Conservation (phyloP, 2,113 vertebrate genomes). For the Montifringilla adamsi region DNA sequence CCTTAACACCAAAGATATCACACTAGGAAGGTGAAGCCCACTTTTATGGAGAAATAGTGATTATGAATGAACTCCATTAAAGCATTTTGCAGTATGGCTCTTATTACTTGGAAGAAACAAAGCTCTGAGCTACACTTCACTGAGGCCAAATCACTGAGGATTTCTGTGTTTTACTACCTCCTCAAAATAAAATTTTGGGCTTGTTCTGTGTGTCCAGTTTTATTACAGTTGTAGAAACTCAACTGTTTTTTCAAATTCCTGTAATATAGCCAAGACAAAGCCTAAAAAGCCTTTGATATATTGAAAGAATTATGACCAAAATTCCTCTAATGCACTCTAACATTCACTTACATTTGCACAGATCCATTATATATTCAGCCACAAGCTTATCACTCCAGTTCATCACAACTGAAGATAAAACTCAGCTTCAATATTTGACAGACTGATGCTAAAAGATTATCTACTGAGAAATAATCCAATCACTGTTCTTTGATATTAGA, state of each 20-base stretch:
- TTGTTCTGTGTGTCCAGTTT: neutral
- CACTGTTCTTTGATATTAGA: slow-evolving; percentile 5
- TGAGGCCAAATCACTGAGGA: neutral
- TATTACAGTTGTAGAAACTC: neutral
- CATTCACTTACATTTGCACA: neutral
- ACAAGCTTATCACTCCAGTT: neutral
- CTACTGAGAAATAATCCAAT: slow-evolving; percentile 25
- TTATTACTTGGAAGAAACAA: neutral
- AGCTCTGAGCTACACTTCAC: neutral
- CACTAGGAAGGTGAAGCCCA: neutral
- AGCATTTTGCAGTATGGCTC: neutral
- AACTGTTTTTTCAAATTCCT: neutral
- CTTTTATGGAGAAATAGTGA: neutral
- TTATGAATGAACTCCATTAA: neutral
- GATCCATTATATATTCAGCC: slow-evolving; percentile 34
- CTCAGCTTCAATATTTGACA: slow-evolving; percentile 22
- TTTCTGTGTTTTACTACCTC: neutral
- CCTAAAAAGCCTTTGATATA: neutral
- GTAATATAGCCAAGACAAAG: neutral
- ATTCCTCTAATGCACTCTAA: neutral
- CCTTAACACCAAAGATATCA: neutral
- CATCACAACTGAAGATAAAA: slow-evolving; percentile 33
- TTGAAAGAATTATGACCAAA: neutral
- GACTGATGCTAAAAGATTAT: slow-evolving; percentile 23
- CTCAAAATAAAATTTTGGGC: neutral